Base-by-base conservation (phyloP, 2,797 vertebrate genomes). In the Prionace glauca region DNA sequence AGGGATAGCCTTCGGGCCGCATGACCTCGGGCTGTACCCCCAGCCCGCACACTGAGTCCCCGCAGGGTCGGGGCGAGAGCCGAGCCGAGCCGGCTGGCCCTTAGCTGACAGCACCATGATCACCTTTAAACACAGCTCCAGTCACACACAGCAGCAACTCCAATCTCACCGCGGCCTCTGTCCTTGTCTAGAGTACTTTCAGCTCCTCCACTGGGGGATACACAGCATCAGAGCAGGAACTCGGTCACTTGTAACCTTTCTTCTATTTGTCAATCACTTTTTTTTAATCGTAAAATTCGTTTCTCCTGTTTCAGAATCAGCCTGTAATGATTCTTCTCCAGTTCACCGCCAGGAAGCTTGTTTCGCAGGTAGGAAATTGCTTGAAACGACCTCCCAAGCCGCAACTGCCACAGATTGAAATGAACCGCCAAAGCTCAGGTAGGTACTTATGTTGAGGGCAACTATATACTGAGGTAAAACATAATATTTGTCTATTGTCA, bases 371-470 rank as follows among this genome's bases (percentile, higher is more conserved):
- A 11, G 97, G 95, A n/a, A 95, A 96, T 36, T 96, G 97, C 79
- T 22, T 97, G 16, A 97, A 96, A 92, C 95, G 96, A 88, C 7
- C 96, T 95, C 94, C 96, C 20, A 96, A 96, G 96, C 96, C 96
- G 29, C 56, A 96, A 62, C 96, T 96, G 96, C 81, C 97, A 77
- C 95, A 96, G 95, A 95, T 96, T 94, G 97, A 97, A 36, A 97
- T 98, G 97, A 96, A 97, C 72, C 98, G 97, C 95, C 97, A 97
- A 22, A 99, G 96, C 96, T 98, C 98, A 96, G 98, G 98, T 99
- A 97, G 97, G 98, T 96, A 93, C 87, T 74, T 65, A 84, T 11
- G 56, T 95, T 81, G 36, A 67, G 32, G 86, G 86, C n/a, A 22
- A 0, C n/a, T 29, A 41, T 67, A 45, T 45, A 72, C 45, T 72